A percentile compares a stretch with the other conserved stretches of the same genome.
phyloP scores from a whole-genome alignment of 2,113 vertebrate genomes.

The Pitta sordida region DNA sequence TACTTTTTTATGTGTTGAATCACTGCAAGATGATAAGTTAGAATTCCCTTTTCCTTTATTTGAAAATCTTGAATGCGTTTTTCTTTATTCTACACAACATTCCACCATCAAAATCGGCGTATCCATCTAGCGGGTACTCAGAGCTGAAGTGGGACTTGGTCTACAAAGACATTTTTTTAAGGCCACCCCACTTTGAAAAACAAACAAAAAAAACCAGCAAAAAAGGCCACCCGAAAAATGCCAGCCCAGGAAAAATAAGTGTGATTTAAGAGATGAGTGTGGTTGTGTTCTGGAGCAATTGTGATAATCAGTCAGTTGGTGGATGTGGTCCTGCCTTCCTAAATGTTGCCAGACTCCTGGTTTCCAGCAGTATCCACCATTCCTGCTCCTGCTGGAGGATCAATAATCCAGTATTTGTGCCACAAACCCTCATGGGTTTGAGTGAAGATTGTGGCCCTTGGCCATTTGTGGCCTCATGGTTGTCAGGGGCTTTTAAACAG shows the following conservation, averaged over 20 bases:
- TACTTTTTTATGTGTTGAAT: neutral
- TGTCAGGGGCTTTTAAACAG: neutral
- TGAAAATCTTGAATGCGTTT: neutral
- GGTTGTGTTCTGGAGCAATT: neutral
- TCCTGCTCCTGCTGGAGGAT: neutral
- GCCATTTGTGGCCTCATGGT: neutral
- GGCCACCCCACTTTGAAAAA: neutral
- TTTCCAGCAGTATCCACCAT: neutral
- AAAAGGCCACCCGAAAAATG: neutral
- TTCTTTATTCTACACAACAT: neutral
- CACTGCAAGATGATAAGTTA: neutral
- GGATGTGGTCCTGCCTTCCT: neutral
- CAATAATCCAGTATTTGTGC: neutral
- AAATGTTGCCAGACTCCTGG: neutral
- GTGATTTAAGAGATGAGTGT: neutral
- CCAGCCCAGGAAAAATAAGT: neutral
- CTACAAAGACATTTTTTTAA: neutral
- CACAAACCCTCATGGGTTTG: neutral
- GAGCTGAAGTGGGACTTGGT: constrained; percentile 6
- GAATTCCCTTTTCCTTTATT: neutral
- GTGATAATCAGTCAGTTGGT: neutral
- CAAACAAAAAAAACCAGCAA: neutral
- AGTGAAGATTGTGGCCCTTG: neutral
- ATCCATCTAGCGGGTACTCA: neutral
- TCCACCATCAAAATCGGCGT: neutral